Evolutionary conservation across 2,797 vertebrate genomes (phyloP).

Genomic region (Poliocrania exsul): DNA sequence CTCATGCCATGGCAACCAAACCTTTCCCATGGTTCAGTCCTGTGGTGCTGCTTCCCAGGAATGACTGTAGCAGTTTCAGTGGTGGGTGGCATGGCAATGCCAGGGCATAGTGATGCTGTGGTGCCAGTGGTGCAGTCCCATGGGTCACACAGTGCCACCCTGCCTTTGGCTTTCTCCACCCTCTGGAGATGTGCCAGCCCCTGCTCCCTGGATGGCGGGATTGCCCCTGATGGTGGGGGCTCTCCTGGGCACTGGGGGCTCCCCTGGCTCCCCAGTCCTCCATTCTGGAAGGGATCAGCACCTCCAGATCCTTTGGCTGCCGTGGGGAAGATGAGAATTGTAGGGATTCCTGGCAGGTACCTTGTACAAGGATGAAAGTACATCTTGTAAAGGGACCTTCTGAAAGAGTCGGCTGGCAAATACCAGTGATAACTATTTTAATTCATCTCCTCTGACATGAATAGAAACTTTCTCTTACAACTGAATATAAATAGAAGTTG

Average conservation of each 20-base stretch:
- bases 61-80: accelerated
- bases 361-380: not conserved
- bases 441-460: conserved; percentile 59
- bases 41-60: accelerated
- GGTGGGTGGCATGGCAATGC: accelerated
- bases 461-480: conserved; percentile 62
- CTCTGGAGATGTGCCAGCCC: not conserved
- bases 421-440: conserved; percentile 48
- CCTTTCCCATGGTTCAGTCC: not conserved
- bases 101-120: not conserved
- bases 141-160: accelerated
- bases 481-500: conserved; percentile 76
- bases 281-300: accelerated
- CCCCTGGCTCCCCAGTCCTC: not conserved
- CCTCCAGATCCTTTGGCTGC: not conserved
- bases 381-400: not conserved
- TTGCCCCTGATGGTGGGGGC: not conserved
- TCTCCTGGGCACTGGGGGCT: not conserved
- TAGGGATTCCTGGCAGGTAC: not conserved
- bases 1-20: not conserved
- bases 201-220: not conserved
- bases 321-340: accelerated
- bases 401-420: conserved; percentile 9
- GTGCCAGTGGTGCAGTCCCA: accelerated
- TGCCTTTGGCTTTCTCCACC: not conserved